Percentiles rank a stretch among this genome's conserved stretches.
These are phyloP conservation scores for Electrona antarctica DNA, from an alignment of 2,113 vertebrate species.

Conservation along the genomic window DNA sequence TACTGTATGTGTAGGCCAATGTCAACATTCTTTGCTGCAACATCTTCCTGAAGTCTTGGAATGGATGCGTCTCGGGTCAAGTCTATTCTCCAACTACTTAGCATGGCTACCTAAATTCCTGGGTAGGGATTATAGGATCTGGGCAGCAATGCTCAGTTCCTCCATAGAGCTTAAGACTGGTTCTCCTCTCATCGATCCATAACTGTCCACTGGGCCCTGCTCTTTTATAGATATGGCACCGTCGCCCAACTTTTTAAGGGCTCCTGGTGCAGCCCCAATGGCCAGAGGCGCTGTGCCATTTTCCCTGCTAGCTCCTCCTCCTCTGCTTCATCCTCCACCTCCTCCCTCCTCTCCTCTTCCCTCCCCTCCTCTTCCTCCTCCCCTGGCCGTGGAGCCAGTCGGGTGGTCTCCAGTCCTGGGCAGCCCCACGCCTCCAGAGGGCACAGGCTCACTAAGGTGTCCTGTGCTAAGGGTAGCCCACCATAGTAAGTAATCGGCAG, in stretches of 20 bases:
- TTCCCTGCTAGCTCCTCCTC: conserved; percentile 72
- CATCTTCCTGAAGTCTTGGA: not conserved
- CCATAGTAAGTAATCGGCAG: conserved; percentile 79
- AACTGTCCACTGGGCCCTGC: conserved; percentile 59
- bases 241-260: conserved; percentile 60
- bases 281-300: conserved; percentile 64
- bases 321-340: conserved; percentile 61
- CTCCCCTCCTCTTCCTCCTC: conserved; percentile 32
- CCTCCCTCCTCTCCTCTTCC: conserved; percentile 43
- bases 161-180: conserved; percentile 39
- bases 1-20: conserved; percentile 23
- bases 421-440: conserved; percentile 73
- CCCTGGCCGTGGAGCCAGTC: conserved; percentile 65
- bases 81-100: not conserved
- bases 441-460: conserved; percentile 76
- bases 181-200: conserved; percentile 38
- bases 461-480: conserved; percentile 77
- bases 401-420: conserved; percentile 69
- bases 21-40: not conserved
- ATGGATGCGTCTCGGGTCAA: not conserved
- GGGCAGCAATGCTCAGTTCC: conserved; percentile 31
- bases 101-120: conserved; percentile 10
- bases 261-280: conserved; percentile 69
- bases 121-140: conserved; percentile 43
- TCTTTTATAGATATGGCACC: conserved; percentile 75